These are phyloP conservation scores for Cyprinodon brontotheroides DNA, from an alignment of 2,113 vertebrate genomes.

Conservation along the genomic window DNA sequence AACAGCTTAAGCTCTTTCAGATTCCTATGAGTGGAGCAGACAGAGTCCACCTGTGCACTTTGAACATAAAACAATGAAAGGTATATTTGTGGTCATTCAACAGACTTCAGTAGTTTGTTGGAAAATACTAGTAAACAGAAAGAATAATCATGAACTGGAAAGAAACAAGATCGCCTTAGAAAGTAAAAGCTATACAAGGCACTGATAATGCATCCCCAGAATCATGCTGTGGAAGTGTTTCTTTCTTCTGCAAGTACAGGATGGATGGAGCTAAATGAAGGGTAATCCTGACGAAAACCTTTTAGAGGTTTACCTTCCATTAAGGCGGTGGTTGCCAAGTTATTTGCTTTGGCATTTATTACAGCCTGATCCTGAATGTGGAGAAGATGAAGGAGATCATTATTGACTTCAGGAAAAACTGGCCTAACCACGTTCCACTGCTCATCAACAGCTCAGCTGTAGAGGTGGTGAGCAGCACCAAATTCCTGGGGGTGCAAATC, in stretches of 20 bases:
- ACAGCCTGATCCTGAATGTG: no score
- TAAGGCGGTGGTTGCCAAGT: no score
- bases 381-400: no score
- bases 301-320: background rate
- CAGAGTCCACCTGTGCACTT: background rate
- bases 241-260: background rate
- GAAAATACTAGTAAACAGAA: background rate
- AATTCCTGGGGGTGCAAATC: no score
- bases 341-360: no score
- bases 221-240: background rate
- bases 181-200: background rate
- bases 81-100: background rate
- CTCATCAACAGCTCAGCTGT: no score
- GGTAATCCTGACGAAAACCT: background rate
- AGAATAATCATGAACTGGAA: background rate
- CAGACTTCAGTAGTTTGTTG: background rate
- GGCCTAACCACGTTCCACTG: no score
- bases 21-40: background rate
- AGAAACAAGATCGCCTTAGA: background rate
- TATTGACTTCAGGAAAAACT: no score
- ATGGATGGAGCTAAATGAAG: background rate
- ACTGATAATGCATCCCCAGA: background rate
- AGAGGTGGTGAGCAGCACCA: no score
- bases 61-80: background rate
- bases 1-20: background rate